phyloP scores from a whole-genome alignment of 2,888 invertebrate genomes.

The Mesochorus sp. region DNA sequence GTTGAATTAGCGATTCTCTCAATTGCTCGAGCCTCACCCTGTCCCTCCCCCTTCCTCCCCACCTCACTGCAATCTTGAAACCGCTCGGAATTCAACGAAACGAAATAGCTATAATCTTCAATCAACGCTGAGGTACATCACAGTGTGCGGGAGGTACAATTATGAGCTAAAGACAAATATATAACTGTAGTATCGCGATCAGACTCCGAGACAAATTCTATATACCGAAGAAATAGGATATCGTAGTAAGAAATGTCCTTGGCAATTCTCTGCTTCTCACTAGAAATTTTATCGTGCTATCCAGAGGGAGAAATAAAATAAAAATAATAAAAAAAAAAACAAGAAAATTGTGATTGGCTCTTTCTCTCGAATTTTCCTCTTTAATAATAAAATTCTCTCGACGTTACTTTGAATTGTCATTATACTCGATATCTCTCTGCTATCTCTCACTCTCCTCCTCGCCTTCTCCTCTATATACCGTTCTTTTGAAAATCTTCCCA shows the following conservation, averaged over 20 bases:
- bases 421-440: slow-evolving; percentile 14
- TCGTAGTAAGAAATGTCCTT: background rate
- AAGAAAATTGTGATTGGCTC: slow-evolving; percentile 32
- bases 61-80: background rate
- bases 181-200: slow-evolving; percentile 12
- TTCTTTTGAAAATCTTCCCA: background rate
- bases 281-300: background rate
- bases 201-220: background rate
- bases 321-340: slow-evolving; percentile 15
- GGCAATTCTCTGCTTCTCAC: background rate
- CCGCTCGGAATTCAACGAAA: slow-evolving; percentile 35
- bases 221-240: background rate
- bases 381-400: slow-evolving; percentile 31
- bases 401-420: slow-evolving; percentile 10
- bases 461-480: slow-evolving; percentile 52
- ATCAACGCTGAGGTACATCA: slow-evolving; percentile 72
- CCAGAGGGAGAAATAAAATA: background rate
- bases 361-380: slow-evolving; percentile 13
- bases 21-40: too few species aligned
- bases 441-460: slow-evolving; percentile 32
- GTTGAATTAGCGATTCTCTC: background rate
- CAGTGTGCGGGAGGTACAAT: slow-evolving; percentile 71
- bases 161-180: slow-evolving; percentile 73
- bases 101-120: slow-evolving; percentile 79
- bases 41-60: too few species aligned